Evolutionary conservation across 2,113 vertebrate species (phyloP).

Genomic region (Pelecanoides urinatrix): DNA sequence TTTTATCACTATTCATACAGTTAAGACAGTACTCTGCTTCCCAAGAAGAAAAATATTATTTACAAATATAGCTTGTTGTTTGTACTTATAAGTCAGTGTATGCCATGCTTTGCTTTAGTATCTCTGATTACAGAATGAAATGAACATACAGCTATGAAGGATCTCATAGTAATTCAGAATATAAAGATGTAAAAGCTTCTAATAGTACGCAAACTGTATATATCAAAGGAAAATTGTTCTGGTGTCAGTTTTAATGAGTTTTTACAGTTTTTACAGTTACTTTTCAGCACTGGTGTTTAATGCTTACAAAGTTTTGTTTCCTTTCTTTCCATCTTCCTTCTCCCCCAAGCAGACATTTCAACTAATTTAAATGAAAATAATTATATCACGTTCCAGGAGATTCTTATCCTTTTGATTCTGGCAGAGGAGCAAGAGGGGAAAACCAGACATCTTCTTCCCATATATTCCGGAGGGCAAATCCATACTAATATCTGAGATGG

Average conservation of each 20-base stretch:
- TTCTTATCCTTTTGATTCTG: background rate
- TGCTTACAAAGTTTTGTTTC: background rate
- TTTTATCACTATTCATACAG: background rate
- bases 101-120: background rate
- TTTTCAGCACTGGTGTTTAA: background rate
- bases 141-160: background rate
- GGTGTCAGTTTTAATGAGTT: constrained; percentile 12
- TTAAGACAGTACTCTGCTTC: background rate
- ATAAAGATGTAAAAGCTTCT: background rate
- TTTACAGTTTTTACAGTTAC: too few relatives aligned
- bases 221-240: background rate
- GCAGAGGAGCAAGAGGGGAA: background rate
- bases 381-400: background rate
- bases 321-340: background rate
- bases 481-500: background rate
- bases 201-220: background rate
- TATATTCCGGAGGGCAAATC: background rate
- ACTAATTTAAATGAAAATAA: background rate
- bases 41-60: background rate
- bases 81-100: background rate
- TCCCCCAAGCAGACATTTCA: background rate
- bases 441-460: background rate
- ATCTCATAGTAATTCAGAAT: background rate
- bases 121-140: background rate
- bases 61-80: background rate